Evolutionary conservation across 2,113 vertebrate species (phyloP), one percentile per base, ranked within the genome.

Genomic region (Campylomormyrus numenius): DNA sequence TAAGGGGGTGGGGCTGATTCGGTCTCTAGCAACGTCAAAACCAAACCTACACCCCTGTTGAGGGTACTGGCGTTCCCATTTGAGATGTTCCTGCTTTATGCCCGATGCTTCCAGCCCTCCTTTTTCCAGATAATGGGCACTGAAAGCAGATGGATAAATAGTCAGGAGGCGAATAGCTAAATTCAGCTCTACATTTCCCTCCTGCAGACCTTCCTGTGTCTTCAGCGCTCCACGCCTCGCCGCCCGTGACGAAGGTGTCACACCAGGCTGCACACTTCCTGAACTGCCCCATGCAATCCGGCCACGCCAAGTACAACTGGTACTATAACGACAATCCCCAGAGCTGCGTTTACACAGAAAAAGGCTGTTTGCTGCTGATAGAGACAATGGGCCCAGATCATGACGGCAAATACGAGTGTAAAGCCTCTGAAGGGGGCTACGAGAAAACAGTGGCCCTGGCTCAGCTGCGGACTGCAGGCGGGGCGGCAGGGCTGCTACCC

Each of bases 291-390:
- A 7, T 92, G n/a, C 74, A 0, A 0, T 96, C 95, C 24, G 88
- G 24, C 39, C 94, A 95, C 1, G 96, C 96, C 27, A 1, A 88
- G 5, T 95, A 96, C 24, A 77, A 6, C 77, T 96, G 96, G 96
- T 0, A 0, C 4, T 89, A 91, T 70, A 0, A 2, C 0, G 0
- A 1, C 0, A 3, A 2, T 0, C 0, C 0, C 0, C 89, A 1
- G 0, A 0, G 80, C 7, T 95, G 94, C 66, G 17, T 9, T 21
- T 0, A 0, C 0, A 80, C 1, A 2, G 89, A 91, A 0, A 2
- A 62, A 1, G 7, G 48, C 70, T 95, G 95, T 21, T 15, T 95
- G 0, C 53, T 92, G 1, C 91, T 94, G 13, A 94, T 96, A 1
- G 15, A 93, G 6, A 83, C 8, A 50, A 92, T 94, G 93, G 27